Base-by-base conservation (phyloP, 2,797 vertebrate genomes). In the Sebastes elongatus region DNA sequence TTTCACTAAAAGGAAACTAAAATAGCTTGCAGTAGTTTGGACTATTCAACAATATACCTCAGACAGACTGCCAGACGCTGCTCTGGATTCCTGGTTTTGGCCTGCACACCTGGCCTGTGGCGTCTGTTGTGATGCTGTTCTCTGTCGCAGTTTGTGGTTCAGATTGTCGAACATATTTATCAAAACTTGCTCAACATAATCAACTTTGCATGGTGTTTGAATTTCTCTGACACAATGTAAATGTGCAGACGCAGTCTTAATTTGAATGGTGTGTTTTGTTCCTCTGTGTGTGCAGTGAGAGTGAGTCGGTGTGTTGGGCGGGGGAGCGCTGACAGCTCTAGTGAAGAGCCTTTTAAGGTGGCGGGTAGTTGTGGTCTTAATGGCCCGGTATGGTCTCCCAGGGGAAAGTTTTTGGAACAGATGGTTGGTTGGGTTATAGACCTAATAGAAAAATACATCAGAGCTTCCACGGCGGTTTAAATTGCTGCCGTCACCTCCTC, bases 371-470 rank as follows among this genome's bases (percentile, higher is more conserved):
- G 63, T 65, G 76, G 61, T 86, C 68, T 78, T 89, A 86, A 90
- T 74, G 81, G 79, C 46, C 53, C 57, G 4, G 38, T 52, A 9
- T 64, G 33, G 22, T 56, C 68, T 87, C 78, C 71, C 81, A 76
- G 76, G 77, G 76, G 79, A 87, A 67, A 14, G 68, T 71, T 84
- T 81, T 28, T 76, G 62, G 82, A 84, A 70, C 87, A 87, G 89
- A 90, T 84, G 86, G 73, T 78, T 77, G 80, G 35, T 73, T 53
- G 49, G 69, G 74, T 83, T 80, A 76, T 59, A 53, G 77, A 78
- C 49, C 76, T 71, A 72, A 90, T 78, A 76, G 71, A 85, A 80
- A 88, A 80, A 84, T 73, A 84, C 79, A 80, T 79, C 79, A 84
- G 71, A 75, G 81, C 60, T 75, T 83, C 61, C 55, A 49, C 74